Evolutionary conservation across 2,888 invertebrate genomes (phyloP).

Genomic region (Hirtodrosophila duncani): DNA sequence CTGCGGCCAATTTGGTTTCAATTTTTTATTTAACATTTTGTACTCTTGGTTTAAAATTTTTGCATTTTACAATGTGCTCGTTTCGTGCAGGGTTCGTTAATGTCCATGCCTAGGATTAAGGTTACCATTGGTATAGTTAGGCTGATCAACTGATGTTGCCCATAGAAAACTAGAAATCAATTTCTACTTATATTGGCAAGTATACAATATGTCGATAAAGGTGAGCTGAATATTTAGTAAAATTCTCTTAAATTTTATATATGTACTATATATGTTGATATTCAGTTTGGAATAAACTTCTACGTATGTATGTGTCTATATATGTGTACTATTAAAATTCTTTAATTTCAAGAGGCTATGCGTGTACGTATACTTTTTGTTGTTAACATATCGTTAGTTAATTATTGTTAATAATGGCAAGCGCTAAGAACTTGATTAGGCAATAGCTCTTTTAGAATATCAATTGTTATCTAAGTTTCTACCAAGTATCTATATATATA

Average conservation of each 20-base stretch:
- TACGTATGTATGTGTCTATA: not conserved
- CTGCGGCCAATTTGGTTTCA: constrained; percentile 40
- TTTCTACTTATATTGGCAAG: too few relatives aligned
- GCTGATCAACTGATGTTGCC: constrained; percentile 45
- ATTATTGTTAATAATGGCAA: constrained; percentile 22
- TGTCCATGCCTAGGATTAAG: constrained; percentile 55
- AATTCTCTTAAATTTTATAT: too few relatives aligned
- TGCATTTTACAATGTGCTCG: constrained; percentile 77
- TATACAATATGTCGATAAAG: too few relatives aligned
- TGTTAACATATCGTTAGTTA: constrained; percentile 18
- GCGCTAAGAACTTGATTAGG: constrained; percentile 26
- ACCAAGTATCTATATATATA: constrained; percentile 17
- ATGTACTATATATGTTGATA: too few relatives aligned
- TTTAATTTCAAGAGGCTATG: constrained; percentile 45
- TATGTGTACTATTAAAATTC: constrained; percentile 25
- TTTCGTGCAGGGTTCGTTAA: constrained; percentile 40
- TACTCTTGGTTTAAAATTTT: constrained; percentile 74
- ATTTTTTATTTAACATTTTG: constrained; percentile 59
- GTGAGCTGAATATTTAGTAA: too few relatives aligned
- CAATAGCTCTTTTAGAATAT: constrained; percentile 28
- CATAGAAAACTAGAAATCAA: constrained; percentile 40
- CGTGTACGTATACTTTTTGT: constrained; percentile 59
- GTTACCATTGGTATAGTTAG: constrained; percentile 42
- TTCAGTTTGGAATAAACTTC: constrained; percentile 9
- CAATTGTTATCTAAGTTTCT: constrained; percentile 24